Percentiles rank a stretch among this genome's conserved stretches.
Evolutionary conservation across 2,113 vertebrate genomes (phyloP).

Genomic region (Corythoichthys haematopterus): DNA sequence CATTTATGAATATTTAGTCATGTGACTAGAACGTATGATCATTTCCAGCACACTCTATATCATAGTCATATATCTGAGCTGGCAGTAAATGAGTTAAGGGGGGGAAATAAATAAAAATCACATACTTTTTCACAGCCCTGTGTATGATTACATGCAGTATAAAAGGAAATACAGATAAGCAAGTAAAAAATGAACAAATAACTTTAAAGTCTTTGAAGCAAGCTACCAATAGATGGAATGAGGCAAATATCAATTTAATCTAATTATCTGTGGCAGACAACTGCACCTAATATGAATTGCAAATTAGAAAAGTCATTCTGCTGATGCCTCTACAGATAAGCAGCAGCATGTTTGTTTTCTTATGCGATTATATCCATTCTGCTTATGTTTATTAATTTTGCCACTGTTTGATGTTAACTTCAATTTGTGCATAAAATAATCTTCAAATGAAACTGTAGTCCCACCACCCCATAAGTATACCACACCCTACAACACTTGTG

Average conservation of each 20-base stretch:
- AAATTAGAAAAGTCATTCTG: slow-evolving; percentile 22
- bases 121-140: no score
- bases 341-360: slow-evolving; percentile 31
- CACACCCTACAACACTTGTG: no score
- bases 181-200: background rate
- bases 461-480: no score
- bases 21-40: no score
- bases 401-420: slow-evolving; percentile 28
- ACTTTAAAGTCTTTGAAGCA: background rate
- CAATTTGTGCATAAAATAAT: slow-evolving; percentile 24
- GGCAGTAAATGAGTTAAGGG: no score
- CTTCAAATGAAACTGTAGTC: slow-evolving; percentile 26
- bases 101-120: no score
- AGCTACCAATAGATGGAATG: background rate
- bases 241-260: slow-evolving; percentile 18
- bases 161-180: no score
- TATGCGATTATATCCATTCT: slow-evolving; percentile 34
- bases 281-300: slow-evolving; percentile 34
- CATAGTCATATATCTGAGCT: no score
- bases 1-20: no score
- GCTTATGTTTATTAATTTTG: slow-evolving; percentile 38
- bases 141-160: no score
- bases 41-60: no score
- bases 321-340: slow-evolving; percentile 34
- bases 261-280: slow-evolving; percentile 19